These are phyloP conservation scores for Hydrochoerus hydrochaeris DNA, from an alignment of 2,113 vertebrate species.

Conservation along the genomic window DNA sequence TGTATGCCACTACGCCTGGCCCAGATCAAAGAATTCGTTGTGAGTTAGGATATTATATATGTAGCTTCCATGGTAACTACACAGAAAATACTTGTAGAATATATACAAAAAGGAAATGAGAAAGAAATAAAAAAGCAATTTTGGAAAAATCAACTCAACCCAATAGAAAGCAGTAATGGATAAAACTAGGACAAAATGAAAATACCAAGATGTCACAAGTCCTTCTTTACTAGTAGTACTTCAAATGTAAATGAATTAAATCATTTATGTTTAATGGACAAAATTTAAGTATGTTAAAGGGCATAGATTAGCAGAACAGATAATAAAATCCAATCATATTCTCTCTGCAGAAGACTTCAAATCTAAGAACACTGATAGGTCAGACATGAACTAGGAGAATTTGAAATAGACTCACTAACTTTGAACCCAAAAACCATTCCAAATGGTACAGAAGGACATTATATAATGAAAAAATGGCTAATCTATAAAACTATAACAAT, in stretches of 20 bases:
- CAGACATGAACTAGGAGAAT: neutral
- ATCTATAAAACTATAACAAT: neutral
- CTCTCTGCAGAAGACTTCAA: neutral
- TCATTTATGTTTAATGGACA: neutral
- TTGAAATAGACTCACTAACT: neutral
- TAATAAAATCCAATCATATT: neutral
- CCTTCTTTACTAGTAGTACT: neutral
- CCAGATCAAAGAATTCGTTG: neutral
- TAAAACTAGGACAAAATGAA: neutral
- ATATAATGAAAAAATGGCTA: neutral
- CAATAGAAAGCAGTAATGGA: neutral
- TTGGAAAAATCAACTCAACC: neutral
- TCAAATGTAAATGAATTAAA: conserved; percentile 1
- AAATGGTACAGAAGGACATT: neutral
- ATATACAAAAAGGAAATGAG: neutral
- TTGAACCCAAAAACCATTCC: neutral
- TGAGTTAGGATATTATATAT: neutral
- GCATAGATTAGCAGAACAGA: neutral
- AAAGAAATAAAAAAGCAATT: neutral
- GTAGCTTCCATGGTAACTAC: neutral
- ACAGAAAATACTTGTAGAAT: neutral
- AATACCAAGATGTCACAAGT: neutral
- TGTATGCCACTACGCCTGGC: too few species aligned
- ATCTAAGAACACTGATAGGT: neutral
- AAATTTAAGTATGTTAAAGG: neutral